Evolutionary conservation across 2,888 invertebrate genomes (phyloP).

Genomic region (Onchidella celtica): DNA sequence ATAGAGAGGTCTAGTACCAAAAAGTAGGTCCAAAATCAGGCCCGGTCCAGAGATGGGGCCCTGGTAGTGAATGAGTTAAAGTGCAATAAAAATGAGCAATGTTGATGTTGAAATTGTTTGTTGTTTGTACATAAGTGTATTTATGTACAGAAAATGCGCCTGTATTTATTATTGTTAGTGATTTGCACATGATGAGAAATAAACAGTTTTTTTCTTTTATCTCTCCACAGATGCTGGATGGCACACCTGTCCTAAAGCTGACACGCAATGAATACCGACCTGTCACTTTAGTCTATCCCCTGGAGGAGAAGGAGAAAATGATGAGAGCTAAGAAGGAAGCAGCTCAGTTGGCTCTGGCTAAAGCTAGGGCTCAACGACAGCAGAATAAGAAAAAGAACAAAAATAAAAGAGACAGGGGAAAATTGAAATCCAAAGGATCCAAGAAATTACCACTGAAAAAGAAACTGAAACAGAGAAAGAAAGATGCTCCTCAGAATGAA

Average conservation of each 20-base stretch:
- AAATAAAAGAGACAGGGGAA: slow-evolving; percentile 3
- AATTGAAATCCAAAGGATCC: slow-evolving; percentile 19
- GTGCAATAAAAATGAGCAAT: too few relatives aligned
- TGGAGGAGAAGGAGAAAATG: slow-evolving; percentile 44
- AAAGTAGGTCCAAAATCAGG: too few relatives aligned
- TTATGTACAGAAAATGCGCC: too few relatives aligned
- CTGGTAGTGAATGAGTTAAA: too few relatives aligned
- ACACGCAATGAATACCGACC: slow-evolving; percentile 24
- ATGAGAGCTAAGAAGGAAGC: slow-evolving; percentile 46
- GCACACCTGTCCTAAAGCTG: slow-evolving; percentile 41
- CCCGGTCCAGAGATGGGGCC: too few relatives aligned
- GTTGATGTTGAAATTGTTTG: too few relatives aligned
- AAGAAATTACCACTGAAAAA: slow-evolving; percentile 9
- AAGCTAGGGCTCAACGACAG: slow-evolving; percentile 38
- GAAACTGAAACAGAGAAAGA: slow-evolving; percentile 22
- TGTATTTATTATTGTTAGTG: too few relatives aligned
- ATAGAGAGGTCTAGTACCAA: too few relatives aligned
- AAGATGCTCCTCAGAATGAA: not conserved
- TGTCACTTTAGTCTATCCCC: slow-evolving; percentile 25
- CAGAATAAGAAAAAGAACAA: slow-evolving; percentile 35
- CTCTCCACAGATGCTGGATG: slow-evolving; percentile 38
- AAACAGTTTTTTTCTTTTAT: too few relatives aligned
- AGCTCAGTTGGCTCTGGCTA: slow-evolving; percentile 45
- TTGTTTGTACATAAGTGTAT: too few relatives aligned
- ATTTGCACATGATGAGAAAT: too few relatives aligned